Base-by-base conservation (phyloP, 1,140 invertebrate species). In the Prorops nasuta region DNA sequence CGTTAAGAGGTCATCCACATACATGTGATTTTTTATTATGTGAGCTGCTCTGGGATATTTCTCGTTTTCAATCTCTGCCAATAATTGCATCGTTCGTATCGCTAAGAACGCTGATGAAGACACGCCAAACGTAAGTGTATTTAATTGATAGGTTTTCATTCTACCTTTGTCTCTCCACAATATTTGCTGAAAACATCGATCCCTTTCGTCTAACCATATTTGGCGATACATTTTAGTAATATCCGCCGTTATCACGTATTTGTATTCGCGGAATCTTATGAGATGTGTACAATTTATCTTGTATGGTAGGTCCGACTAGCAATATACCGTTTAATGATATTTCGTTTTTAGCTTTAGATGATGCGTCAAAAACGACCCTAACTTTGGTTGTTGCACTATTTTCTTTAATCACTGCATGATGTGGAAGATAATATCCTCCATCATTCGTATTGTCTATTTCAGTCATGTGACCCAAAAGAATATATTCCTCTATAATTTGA, bases 211-310 rank as follows among this genome's bases (percentile, higher is more conserved):
- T 7, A 77, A 48, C 9, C 37, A 32, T 14, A 75, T 58, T 41
- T 70, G 63, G 14, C 69, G 44, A 60, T 71, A 74, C 65, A 76
- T 76, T 49, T 78, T 71, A n/a, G 45, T 44, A 9, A 78, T 67
- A 46, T 78, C 75, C 0, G 63, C 53, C 10, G 46, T 54, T 0
- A 71, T 14, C n/a, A 58, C 62, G 19, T 58, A 52, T 18, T n/a
- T 15, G 34, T 64, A 51, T 3, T 14, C 31, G 20, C 71, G 51
- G 44, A 71, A 75, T 3, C 63, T 45, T 0, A 69, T 1, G 74
- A 12, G 19, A 72, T 54, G 6, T 49, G 37, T 18, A 60, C 17
- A 43, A 40, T 22, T 55, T 44, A 1, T 40, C 10, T 48, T 58
- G 56, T 10, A 50, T 17, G 1, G 20, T 38, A 0, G 56, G 47